A percentile compares a stretch with the other conserved stretches of the same genome.
Evolutionary conservation across 2,113 vertebrate species (phyloP).

Genomic region (Sitta europaea): DNA sequence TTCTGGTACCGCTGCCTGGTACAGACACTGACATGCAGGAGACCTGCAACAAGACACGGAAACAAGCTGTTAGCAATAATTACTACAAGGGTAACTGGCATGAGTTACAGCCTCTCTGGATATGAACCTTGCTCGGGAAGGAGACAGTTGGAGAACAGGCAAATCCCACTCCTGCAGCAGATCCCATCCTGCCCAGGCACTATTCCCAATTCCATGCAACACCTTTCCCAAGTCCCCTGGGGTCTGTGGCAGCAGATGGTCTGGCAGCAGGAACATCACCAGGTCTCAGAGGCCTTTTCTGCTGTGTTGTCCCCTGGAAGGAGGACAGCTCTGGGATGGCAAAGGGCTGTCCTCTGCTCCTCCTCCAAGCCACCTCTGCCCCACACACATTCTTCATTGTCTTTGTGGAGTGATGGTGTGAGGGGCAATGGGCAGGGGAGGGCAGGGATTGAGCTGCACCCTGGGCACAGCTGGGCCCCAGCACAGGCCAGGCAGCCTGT

Average conservation of each 20-base stretch:
- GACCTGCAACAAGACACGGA: neutral
- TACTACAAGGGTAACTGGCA: slow-evolving; percentile 46
- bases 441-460: neutral
- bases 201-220: neutral
- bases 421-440: neutral
- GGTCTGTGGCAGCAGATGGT: neutral
- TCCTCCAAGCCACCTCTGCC: neutral
- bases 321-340: neutral
- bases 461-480: neutral
- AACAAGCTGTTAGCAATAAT: slow-evolving; percentile 54
- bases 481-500: neutral
- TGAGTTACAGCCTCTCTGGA: neutral
- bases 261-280: neutral
- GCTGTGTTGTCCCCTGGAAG: neutral
- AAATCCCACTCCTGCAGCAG: neutral
- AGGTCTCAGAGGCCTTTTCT: neutral
- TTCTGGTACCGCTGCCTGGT: fast-evolving
- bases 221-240: neutral
- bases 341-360: neutral
- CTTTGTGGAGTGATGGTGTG: neutral
- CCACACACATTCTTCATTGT: fast-evolving
- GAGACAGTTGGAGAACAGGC: neutral
- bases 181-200: neutral
- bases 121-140: neutral
- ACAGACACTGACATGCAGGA: neutral